Evolutionary conservation across 2,888 invertebrate species (phyloP).

Genomic region (Seladonia tumulorum): DNA sequence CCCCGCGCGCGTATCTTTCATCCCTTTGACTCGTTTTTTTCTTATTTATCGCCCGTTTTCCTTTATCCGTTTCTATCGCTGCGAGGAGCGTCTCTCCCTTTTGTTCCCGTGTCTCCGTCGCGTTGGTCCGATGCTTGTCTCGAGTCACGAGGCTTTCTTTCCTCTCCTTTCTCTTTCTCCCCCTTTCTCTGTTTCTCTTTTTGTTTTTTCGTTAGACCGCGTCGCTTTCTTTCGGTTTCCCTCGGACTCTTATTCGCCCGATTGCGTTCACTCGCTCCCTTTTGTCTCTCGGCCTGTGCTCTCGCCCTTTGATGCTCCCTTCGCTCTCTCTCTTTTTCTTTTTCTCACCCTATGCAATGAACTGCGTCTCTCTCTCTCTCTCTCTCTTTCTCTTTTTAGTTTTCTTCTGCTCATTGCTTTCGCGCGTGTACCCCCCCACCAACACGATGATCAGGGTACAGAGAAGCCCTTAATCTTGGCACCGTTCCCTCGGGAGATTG

Average conservation of each 20-base stretch:
- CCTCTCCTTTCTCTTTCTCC: background rate
- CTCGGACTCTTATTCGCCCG: slow-evolving; percentile 17
- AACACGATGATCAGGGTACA: slow-evolving; percentile 50
- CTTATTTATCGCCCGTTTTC: slow-evolving; percentile 44
- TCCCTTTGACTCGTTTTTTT: slow-evolving; percentile 36
- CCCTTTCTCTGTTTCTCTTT: background rate
- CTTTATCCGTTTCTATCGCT: slow-evolving; percentile 37
- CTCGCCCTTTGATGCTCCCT: background rate
- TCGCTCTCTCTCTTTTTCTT: background rate
- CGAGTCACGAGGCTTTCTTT: slow-evolving; percentile 10
- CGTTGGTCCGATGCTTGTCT: slow-evolving; percentile 27
- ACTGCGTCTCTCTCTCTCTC: background rate
- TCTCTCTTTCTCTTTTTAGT: background rate
- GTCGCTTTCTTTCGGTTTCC: slow-evolving; percentile 3
- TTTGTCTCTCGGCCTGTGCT: background rate
- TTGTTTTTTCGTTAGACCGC: background rate
- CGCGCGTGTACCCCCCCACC: slow-evolving; percentile 28
- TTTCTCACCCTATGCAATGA: background rate
- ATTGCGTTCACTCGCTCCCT: slow-evolving; percentile 7
- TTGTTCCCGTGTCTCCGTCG: slow-evolving; percentile 1
- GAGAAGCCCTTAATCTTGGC: slow-evolving; percentile 77
- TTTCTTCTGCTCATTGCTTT: slow-evolving; percentile 23
- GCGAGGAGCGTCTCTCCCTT: background rate
- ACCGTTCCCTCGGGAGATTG: slow-evolving; percentile 77
- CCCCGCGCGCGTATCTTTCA: slow-evolving; percentile 35